Evolutionary conservation across 2,113 vertebrate species (phyloP).

Genomic region (Mastomys coucha): DNA sequence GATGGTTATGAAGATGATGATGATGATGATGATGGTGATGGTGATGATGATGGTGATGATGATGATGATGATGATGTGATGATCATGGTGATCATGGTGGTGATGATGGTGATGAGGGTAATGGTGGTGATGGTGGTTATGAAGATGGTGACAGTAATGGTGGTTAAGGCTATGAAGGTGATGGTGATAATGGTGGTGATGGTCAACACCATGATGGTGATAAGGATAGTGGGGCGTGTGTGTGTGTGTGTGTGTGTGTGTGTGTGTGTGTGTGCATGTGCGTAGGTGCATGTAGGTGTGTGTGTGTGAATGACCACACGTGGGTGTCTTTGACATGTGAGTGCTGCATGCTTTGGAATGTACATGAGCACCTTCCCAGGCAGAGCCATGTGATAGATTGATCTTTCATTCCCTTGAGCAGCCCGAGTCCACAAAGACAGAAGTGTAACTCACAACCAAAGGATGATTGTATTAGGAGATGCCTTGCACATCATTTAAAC

Average conservation of each 20-base stretch:
- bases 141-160: background rate
- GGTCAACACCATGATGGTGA: too few species aligned
- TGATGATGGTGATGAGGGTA: too few species aligned
- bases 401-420: too few species aligned
- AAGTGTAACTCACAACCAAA: background rate
- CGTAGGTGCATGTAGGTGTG: too few species aligned
- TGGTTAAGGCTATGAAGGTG: background rate
- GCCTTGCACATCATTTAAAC: background rate
- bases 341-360: fast-evolving
- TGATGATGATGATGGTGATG: too few species aligned
- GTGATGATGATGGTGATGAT: too few species aligned
- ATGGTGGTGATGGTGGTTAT: background rate
- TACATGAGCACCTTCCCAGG: background rate
- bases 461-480: background rate
- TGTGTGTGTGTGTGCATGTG: background rate
- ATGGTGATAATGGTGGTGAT: background rate
- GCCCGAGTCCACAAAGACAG: background rate
- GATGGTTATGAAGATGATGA: too few species aligned
- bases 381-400: background rate
- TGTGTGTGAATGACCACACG: background rate
- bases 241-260: background rate
- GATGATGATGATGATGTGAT: too few species aligned
- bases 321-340: fast-evolving
- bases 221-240: background rate
- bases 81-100: too few species aligned